Base-by-base conservation (phyloP, 2,113 vertebrate genomes). In the Tympanuchus pallidicinctus region DNA sequence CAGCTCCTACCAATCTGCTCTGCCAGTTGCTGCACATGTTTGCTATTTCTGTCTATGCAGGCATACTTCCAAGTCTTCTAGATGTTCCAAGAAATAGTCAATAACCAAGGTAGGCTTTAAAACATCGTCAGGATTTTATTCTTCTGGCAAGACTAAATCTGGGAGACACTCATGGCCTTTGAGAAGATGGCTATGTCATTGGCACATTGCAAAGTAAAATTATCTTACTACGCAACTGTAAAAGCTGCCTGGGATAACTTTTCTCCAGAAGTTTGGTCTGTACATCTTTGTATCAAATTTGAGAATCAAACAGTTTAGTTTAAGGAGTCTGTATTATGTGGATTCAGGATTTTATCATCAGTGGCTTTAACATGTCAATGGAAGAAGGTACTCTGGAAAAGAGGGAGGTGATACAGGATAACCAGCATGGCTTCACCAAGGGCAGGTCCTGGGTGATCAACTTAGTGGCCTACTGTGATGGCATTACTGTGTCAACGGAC, bases 31-130 rank as follows among this genome's bases (percentile, higher is more conserved):
- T 74, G 60, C 73, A 79, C 52, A 56, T 72, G 59, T 83, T 96
- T 95, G 86, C 70, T 93, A 79, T 92, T 93, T 95, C 74, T 93
- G 91, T 89, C 81, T 85, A 82, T 34, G 45, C 60, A 30, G 67
- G 59, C 71, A 36, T 65, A n/a, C 22, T 87, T 90, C 57, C 88
- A 96, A 86, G 28, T 64, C 36, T 76, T 92, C 81, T 87, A 78
- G 70, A 78, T 69, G 61, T 85, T 94, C 77, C 89, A 95, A 94
- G 27, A 92, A 90, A 82, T 15, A 84, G 48, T 47, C 66, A 67
- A 3, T 61, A n/a, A 60, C 25, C n/a, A 77, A 93, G 82, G 71
- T 30, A 92, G 45, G 71, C 32, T 83, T 94, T 89, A 75, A 75
- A 75, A 75, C 42, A 92, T 89, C 60, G 64, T 67, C 74, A 64